Conservation (phyloP, 2,797 vertebrate genomes). For the Anguilla megastoma region DNA sequence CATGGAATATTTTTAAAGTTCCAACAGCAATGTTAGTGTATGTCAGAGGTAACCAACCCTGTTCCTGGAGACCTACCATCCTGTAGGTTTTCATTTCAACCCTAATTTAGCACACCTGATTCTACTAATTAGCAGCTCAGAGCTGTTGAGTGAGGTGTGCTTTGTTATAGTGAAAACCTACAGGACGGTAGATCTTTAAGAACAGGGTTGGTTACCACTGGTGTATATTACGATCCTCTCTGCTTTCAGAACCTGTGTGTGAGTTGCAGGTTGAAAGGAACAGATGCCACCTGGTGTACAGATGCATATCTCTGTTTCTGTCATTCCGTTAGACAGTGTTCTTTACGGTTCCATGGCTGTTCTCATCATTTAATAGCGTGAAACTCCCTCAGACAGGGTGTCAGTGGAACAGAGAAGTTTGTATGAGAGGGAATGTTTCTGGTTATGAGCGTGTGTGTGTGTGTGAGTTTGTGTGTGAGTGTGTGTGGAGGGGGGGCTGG, state of each 20-base stretch:
- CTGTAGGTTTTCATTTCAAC: too few relatives aligned
- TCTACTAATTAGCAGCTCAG: too few relatives aligned
- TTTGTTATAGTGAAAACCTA: too few relatives aligned
- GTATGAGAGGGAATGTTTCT: not conserved
- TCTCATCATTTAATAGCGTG: not conserved
- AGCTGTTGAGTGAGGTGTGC: too few relatives aligned
- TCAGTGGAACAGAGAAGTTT: not conserved
- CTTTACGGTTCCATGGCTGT: not conserved
- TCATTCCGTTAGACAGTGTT: not conserved
- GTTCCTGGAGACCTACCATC: too few relatives aligned
- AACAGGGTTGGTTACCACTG: too few relatives aligned
- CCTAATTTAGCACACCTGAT: too few relatives aligned
- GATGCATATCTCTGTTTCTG: not conserved
- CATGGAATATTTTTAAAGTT: not conserved
- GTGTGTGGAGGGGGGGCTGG: not conserved
- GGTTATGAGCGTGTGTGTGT: not conserved
- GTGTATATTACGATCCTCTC: not conserved
- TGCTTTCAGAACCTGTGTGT: not conserved
- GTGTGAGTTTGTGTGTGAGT: not conserved
- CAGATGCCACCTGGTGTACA: not conserved
- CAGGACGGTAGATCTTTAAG: too few relatives aligned
- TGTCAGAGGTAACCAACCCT: too few relatives aligned
- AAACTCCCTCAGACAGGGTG: not conserved
- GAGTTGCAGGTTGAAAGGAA: not conserved
- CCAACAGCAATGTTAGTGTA: not conserved